These are phyloP conservation scores for Nasonia vitripennis DNA, from an alignment of 1,140 invertebrate species.

Conservation along the genomic window DNA sequence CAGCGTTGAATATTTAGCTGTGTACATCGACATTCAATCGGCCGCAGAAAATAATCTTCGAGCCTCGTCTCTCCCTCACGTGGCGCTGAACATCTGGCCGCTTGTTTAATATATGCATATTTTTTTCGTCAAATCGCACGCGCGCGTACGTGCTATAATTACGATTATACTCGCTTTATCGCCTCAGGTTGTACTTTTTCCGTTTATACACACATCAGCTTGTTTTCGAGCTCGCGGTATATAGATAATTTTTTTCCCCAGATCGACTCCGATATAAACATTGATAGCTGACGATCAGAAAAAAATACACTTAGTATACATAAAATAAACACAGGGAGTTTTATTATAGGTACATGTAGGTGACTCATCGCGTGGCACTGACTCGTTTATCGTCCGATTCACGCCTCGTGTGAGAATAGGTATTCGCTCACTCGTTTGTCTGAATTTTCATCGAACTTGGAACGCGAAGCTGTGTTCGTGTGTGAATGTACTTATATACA, in stretches of 20 bases:
- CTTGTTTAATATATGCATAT: constrained; percentile 28
- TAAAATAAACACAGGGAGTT: not conserved
- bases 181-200: not conserved
- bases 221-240: not conserved
- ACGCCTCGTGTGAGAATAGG: not conserved
- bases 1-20: not conserved
- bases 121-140: constrained; percentile 18
- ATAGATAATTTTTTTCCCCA: not conserved
- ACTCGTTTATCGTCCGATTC: not conserved
- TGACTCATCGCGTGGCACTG: not conserved
- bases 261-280: not conserved
- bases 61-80: not conserved
- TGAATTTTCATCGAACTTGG: not conserved
- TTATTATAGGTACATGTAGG: not conserved
- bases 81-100: not conserved
- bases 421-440: not conserved
- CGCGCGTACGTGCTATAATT: not conserved
- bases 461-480: not conserved
- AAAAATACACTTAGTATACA: not conserved
- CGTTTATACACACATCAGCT: too few relatives aligned
- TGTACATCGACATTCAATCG: not conserved
- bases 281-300: not conserved
- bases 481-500: not conserved
- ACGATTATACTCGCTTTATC: not conserved
- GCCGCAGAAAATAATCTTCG: not conserved